These are phyloP conservation scores for Montipora sp. DNA, from an alignment of 64 coral and sea anemone genomes.

Conservation along the genomic window DNA sequence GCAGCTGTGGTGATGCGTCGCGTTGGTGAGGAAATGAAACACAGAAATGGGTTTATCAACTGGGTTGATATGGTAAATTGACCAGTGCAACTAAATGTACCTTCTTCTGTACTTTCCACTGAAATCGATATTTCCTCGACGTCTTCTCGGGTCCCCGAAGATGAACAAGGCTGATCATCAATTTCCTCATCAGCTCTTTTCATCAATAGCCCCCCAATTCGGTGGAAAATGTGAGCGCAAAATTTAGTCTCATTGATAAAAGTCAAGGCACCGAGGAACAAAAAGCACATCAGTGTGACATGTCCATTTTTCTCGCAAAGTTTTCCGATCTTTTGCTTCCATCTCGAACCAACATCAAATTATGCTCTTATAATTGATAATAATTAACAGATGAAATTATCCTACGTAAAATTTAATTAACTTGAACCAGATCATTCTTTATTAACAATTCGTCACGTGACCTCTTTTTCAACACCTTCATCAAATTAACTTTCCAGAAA, in stretches of 20 bases:
- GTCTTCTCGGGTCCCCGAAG: constrained; percentile 19
- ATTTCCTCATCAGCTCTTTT: constrained; percentile 33
- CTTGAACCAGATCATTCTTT: no score
- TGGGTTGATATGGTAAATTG: no score
- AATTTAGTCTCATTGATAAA: constrained; percentile 38
- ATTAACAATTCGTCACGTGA: no score
- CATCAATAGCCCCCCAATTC: constrained; percentile 6
- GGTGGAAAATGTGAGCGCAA: not conserved
- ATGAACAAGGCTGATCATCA: constrained; percentile 3
- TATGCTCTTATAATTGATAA: not conserved
- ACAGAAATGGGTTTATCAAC: no score
- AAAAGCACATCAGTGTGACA: constrained; percentile 27
- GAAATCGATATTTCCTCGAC: constrained; percentile 39
- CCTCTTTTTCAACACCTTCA: no score
- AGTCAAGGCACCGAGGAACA: constrained; percentile 5
- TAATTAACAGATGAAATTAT: not conserved
- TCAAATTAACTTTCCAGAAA: no score
- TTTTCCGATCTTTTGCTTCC: not conserved
- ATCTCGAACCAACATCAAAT: not conserved
- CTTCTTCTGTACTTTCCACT: not conserved
- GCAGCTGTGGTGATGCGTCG: no score
- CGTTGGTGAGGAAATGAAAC: no score
- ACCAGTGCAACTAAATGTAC: not conserved
- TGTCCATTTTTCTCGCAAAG: not conserved
- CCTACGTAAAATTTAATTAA: constrained; percentile 1